Conservation (phyloP, 2,113 vertebrate species). For the Isurus oxyrinchus region DNA sequence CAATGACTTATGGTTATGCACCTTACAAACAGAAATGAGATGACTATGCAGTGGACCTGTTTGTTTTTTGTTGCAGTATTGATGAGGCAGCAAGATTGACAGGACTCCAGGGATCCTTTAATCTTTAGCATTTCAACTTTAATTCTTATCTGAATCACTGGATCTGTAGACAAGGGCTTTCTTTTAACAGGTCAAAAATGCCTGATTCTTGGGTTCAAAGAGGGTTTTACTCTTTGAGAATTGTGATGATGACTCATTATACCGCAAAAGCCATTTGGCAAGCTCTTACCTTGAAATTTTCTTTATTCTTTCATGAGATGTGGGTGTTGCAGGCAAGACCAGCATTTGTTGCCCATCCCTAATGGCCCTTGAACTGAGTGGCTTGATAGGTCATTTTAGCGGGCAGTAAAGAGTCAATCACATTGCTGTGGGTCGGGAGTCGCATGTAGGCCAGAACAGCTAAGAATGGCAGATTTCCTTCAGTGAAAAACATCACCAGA, state of each 20-base stretch:
- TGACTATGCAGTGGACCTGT: background rate
- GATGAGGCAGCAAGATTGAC: background rate
- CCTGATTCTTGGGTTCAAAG: background rate
- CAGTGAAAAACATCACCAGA: no score
- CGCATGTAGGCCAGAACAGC: no score
- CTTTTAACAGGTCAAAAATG: background rate
- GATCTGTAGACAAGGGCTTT: background rate
- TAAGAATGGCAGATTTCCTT: no score
- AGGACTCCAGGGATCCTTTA: background rate
- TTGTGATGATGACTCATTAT: background rate
- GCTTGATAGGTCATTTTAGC: no score
- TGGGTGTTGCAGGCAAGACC: no score
- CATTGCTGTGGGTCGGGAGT: no score
- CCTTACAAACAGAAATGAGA: background rate
- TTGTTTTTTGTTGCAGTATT: background rate
- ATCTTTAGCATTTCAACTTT: background rate
- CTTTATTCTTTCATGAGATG: no score
- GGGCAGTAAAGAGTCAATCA: no score
- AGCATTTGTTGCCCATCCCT: no score
- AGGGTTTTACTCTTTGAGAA: background rate
- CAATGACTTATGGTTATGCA: background rate
- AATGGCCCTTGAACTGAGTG: no score
- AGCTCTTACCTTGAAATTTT: no score
- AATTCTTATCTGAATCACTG: background rate
- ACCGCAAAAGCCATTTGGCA: background rate